Evolutionary conservation across 2,113 vertebrate species (phyloP), one percentile per base, ranked within the genome.

Genomic region (Perca fluviatilis): DNA sequence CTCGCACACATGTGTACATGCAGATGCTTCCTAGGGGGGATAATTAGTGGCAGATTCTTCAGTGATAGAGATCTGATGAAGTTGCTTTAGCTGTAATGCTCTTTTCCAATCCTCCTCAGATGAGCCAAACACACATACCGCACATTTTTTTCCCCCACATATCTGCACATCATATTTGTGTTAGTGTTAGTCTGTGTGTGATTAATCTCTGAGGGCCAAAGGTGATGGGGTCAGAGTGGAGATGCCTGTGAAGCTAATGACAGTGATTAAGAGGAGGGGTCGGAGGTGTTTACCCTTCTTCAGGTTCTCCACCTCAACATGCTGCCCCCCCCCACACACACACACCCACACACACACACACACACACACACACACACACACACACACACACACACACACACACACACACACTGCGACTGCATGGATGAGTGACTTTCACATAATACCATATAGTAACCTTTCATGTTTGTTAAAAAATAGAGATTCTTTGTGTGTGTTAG

Each of bases 231-330:
- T 90, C 82, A 87, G 53, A 72, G 47, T 83, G 68, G 78, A 80
- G 77, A 40, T 71, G 71, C 85, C 86, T 80, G 86, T 69, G 80
- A 80, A 86, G 88, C 73, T 90, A 87, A 91, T 79, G 84, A 88
- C 80, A 86, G 66, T 86, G 77, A 90, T 90, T 88, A 87, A 89
- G 77, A 77, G 46, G 77, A 57, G 69, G 72, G 63, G 66, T 84
- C 69, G 54, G 64, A 81, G 43, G 87, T 74, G 70, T 68, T 87
- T 87, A 91, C 91, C 83, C 83, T 89, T 90, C 77, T 79, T 83
- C 78, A 49, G 73, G 60, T 82, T 80, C 76, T 73, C 3, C 40
- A 63, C 64, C 54, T 74, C 78, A 78, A 76, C 82, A 66, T 9
- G 47, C 67, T 62, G 36, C 19, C 67, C 77, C 62, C 82, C 75